Conservation (phyloP, 2,797 vertebrate genomes). For the Odontamblyopus lacepedii region DNA sequence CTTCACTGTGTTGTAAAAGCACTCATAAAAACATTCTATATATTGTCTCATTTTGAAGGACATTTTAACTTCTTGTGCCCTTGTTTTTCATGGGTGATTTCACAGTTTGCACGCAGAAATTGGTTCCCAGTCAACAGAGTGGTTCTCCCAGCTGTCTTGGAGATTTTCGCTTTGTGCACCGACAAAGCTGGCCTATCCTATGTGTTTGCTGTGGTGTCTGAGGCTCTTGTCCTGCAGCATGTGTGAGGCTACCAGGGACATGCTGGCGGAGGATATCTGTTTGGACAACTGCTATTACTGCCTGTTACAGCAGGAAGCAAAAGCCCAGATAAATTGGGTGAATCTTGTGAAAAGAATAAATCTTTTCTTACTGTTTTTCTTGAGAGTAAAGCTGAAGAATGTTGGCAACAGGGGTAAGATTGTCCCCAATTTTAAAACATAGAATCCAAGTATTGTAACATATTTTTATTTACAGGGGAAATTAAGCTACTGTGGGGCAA, state of each 20-base stretch:
- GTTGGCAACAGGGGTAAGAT: background rate
- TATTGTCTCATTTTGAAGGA: conserved; percentile 5
- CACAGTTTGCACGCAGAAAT: conserved; percentile 28
- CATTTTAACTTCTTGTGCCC: conserved; percentile 5
- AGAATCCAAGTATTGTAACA: too few species aligned
- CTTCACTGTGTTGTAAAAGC: conserved; percentile 33
- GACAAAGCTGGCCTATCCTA: conserved; percentile 15
- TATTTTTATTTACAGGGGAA: too few species aligned
- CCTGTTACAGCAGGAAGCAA: conserved; percentile 15
- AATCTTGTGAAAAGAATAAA: conserved; percentile 41
- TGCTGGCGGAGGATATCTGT: conserved; percentile 23
- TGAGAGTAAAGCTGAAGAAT: conserved; percentile 27
- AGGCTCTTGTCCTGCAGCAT: conserved; percentile 23
- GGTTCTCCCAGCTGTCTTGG: conserved; percentile 5
- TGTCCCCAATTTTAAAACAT: too few species aligned
- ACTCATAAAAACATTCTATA: conserved; percentile 21
- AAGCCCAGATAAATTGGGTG: conserved; percentile 26
- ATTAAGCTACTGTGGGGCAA: too few species aligned
- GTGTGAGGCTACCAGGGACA: conserved; percentile 21
- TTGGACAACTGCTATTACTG: conserved; percentile 18
- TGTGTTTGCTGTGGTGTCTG: conserved; percentile 27
- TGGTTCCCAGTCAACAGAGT: conserved; percentile 9
- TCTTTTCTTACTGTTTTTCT: background rate
- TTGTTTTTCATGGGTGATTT: conserved; percentile 34
- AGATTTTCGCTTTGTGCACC: conserved; percentile 34